A percentile compares a stretch with the other conserved stretches of the same genome.
These are phyloP conservation scores for Microcebus lehilahytsara DNA, from an alignment of 2,113 vertebrate genomes.

Conservation along the genomic window DNA sequence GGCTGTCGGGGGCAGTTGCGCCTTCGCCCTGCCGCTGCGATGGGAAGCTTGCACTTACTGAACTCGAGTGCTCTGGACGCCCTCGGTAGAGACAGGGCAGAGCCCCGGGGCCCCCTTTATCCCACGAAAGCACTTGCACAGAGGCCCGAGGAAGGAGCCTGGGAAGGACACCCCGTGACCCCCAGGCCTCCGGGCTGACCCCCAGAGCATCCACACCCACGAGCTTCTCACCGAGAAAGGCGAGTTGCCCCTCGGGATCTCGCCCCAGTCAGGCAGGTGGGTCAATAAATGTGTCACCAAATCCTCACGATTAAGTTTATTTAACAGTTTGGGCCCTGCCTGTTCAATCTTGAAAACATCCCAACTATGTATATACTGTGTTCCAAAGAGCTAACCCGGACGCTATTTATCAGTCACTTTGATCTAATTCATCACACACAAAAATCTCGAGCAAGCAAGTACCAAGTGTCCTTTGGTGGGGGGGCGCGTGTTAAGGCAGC, in stretches of 20 bases:
- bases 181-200: not conserved
- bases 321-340: slow-evolving; percentile 70
- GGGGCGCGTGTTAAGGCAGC: slow-evolving; percentile 65
- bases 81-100: rapidly evolving
- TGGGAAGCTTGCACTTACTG: rapidly evolving
- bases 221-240: not conserved
- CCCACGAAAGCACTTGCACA: not conserved
- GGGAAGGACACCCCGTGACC: rapidly evolving
- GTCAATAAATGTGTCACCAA: not conserved
- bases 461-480: slow-evolving; percentile 75
- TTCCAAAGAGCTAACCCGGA: slow-evolving; percentile 80
- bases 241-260: rapidly evolving
- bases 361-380: slow-evolving; percentile 69
- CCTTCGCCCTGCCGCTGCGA: not conserved
- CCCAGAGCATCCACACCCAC: too few species aligned
- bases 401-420: slow-evolving; percentile 83
- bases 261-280: not conserved
- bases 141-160: rapidly evolving
- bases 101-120: not conserved
- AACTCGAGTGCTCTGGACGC: rapidly evolving
- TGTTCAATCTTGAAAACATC: slow-evolving; percentile 76
- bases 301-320: slow-evolving; percentile 57
- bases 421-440: slow-evolving; percentile 84
- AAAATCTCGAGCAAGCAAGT: slow-evolving; percentile 71
- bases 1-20: rapidly evolving